A percentile compares a stretch with the other conserved stretches of the same genome.
Evolutionary conservation across 53 echinoderm and acorn worm genomes (phyloP).

Genomic region (Zoroaster sp.): DNA sequence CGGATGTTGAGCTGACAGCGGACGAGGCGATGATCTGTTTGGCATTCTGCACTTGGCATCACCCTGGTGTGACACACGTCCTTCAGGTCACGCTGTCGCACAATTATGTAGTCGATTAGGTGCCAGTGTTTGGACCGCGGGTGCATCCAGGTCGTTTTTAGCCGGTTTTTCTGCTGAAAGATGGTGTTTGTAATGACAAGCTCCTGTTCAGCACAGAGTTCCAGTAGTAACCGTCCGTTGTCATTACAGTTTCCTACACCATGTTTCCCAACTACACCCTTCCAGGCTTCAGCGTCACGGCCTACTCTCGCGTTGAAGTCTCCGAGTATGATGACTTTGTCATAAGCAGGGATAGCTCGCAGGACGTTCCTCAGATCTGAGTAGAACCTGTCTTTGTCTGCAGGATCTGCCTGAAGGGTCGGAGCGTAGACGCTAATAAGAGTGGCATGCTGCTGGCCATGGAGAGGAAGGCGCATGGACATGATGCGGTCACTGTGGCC

Average conservation of each 20-base stretch:
- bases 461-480: too few species aligned
- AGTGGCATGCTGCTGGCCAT: too few species aligned
- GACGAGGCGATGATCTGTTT: too few species aligned
- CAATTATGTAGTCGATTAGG: slow-evolving; percentile 41
- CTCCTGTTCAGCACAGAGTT: slow-evolving; percentile 14
- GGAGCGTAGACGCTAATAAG: too few species aligned
- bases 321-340: too few species aligned
- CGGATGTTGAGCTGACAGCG: neutral
- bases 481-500: slow-evolving; percentile 28
- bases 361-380: too few species aligned
- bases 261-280: slow-evolving; percentile 14
- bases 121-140: too few species aligned
- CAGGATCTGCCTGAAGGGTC: too few species aligned
- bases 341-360: too few species aligned
- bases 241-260: too few species aligned
- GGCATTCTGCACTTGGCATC: slow-evolving; percentile 45
- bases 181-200: slow-evolving; percentile 24
- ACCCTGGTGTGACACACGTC: slow-evolving; percentile 30
- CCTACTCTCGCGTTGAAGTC: too few species aligned
- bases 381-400: too few species aligned
- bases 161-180: slow-evolving; percentile 54
- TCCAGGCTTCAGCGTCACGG: neutral
- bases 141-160: slow-evolving; percentile 53
- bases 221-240: slow-evolving; percentile 21
- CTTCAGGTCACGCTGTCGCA: slow-evolving; percentile 19